Conservation (phyloP, 2,888 invertebrate species). For the Cetonia aurata region DNA sequence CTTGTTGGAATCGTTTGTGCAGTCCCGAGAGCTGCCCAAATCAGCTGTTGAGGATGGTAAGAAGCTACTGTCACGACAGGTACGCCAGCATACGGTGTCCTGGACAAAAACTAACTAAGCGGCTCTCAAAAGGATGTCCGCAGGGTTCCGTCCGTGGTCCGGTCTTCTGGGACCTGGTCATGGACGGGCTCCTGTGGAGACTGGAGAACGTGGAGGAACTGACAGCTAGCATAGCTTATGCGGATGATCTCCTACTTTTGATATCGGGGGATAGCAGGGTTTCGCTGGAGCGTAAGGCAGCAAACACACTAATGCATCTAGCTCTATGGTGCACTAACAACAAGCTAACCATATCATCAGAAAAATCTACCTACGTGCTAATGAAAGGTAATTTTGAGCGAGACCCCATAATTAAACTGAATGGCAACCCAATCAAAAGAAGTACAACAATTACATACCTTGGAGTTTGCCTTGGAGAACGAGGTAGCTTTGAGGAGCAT, state of each 20-base stretch:
- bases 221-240: conserved; percentile 9
- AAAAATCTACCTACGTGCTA: conserved; percentile 13
- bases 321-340: background rate
- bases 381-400: conserved; percentile 7
- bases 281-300: too few relatives aligned
- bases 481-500: background rate
- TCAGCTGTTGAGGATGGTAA: too few relatives aligned
- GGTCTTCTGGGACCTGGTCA: too few relatives aligned
- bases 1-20: too few relatives aligned
- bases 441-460: background rate
- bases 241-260: conserved; percentile 31
- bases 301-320: background rate
- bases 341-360: background rate
- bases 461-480: conserved; percentile 16
- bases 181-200: background rate
- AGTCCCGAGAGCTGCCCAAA: too few relatives aligned
- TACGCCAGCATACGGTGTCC: too few relatives aligned
- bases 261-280: background rate
- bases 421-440: background rate
- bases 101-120: too few relatives aligned
- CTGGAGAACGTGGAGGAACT: background rate
- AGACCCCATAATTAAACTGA: background rate
- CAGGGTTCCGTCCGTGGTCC: too few relatives aligned
- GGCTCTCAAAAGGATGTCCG: too few relatives aligned
- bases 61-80: too few relatives aligned